phyloP scores from a whole-genome alignment of 2,113 vertebrate genomes.

The Todiramphus saurophagus region DNA sequence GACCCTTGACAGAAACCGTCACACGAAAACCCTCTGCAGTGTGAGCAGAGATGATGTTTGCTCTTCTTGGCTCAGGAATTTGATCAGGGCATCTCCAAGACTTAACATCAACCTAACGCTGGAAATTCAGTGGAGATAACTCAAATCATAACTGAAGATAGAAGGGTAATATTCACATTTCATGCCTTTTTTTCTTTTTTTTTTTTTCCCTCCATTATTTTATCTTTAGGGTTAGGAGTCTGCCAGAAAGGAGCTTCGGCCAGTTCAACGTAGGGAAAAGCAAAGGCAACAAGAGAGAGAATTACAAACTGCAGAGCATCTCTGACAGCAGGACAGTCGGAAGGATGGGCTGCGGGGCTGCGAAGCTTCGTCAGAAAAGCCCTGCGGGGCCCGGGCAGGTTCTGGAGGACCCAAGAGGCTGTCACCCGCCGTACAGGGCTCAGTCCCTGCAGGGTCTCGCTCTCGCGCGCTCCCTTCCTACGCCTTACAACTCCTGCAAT shows the following conservation, averaged over 20 bases:
- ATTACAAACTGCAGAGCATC: rapidly evolving
- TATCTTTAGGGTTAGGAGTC: background rate
- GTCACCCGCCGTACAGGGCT: too few species aligned
- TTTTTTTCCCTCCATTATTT: background rate
- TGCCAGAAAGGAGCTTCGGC: background rate
- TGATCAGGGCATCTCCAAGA: background rate
- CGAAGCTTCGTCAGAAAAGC: too few species aligned
- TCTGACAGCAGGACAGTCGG: background rate
- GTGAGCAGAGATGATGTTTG: background rate
- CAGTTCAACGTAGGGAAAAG: background rate
- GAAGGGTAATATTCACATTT: background rate
- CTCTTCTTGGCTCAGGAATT: background rate
- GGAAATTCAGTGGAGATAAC: background rate
- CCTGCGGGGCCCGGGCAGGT: too few species aligned
- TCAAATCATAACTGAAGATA: background rate
- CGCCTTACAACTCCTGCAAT: rapidly evolving
- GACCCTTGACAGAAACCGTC: background rate
- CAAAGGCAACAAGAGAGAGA: background rate
- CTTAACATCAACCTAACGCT: background rate
- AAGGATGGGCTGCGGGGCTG: too few species aligned
- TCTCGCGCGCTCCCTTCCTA: rapidly evolving
- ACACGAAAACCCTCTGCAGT: background rate
- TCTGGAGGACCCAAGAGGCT: rapidly evolving
- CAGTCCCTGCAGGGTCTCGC: rapidly evolving
- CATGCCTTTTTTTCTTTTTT: too few species aligned